Evolutionary conservation across 1,140 invertebrate genomes (phyloP).

Genomic region (Drosophila virilis): DNA sequence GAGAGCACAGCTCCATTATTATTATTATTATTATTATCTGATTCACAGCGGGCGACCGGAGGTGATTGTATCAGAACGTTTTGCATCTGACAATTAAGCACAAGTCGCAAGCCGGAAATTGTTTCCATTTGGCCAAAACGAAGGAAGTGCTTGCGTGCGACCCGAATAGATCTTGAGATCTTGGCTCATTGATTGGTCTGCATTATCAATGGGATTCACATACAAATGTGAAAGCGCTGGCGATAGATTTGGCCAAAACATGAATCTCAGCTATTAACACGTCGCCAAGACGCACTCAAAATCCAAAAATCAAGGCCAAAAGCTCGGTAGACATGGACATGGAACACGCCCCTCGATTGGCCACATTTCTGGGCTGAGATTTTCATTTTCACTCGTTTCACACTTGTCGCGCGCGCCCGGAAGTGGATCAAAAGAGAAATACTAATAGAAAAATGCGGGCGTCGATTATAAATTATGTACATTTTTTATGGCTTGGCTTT

Average conservation of each 20-base stretch:
- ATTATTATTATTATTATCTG: neutral
- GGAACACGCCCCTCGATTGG: no score
- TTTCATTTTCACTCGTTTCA: constrained; percentile 71
- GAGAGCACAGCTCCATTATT: constrained; percentile 3
- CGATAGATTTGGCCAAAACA: neutral
- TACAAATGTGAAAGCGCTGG: constrained; percentile 3
- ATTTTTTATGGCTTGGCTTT: constrained; percentile 56
- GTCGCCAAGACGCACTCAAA: no score
- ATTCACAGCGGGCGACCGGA: constrained; percentile 32
- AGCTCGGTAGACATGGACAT: no score
- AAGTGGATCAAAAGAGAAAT: constrained; percentile 72
- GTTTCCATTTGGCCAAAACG: constrained; percentile 28
- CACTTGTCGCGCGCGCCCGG: constrained; percentile 52
- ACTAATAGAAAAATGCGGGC: constrained; percentile 29
- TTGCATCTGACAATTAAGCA: neutral
- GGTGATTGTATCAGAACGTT: constrained; percentile 29
- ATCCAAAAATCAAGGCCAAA: no score
- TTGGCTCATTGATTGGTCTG: constrained; percentile 20
- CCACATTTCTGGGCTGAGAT: constrained; percentile 28
- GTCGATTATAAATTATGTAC: constrained; percentile 68
- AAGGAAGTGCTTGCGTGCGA: constrained; percentile 44
- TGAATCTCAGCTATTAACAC: constrained; percentile 4
- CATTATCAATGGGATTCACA: neutral
- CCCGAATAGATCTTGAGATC: constrained; percentile 54
- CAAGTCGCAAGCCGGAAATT: constrained; percentile 55